Base-by-base conservation (phyloP, 2,797 vertebrate genomes). In the Sebastes dallii region DNA sequence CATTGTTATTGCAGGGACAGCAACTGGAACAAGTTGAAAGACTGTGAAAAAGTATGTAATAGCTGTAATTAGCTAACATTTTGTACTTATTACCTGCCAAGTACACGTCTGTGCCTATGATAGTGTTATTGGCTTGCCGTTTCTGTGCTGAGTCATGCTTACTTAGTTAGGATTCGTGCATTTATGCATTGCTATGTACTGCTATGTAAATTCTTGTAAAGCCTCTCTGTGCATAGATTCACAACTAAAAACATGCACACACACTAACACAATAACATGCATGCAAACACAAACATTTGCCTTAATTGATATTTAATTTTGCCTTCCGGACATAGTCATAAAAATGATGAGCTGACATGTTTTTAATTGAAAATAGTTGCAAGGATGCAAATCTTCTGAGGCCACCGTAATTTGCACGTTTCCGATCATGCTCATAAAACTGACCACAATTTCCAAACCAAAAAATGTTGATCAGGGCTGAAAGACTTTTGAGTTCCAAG, bases 1-100 rank as follows among this genome's bases (percentile, higher is more conserved):
- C 67, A 8, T 69, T 73, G 34, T 74, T 76, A 80, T 60, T 70
- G 70, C 75, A 88, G 81, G 84, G 86, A 86, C 61, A 83, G 86
- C 78, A 86, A 92, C 90, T 91, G 92, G 93, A 94, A 88, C 42
- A 84, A 77, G 84, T 79, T 78, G 58, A 76, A 77, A 83, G 88
- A 89, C 86, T 92, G 90, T 90, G 89, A 91, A 91, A 91, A 91
- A 75, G 68, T 75, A 68, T 78, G 65, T 78, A 46, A 72, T 81
- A 85, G 84, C 79, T 89, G 81, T 77, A 80, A 82, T 86, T 81
- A 87, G 67, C 27, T 80, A 69, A 78, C 42, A 66, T 78, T 80
- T 78, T 78, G 50, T 83, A 76, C 62, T 13, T 79, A 54, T 69
- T 79, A 72, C 73, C 54, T 88, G 69, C 80, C 78, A 84, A 73